phyloP scores from a whole-genome alignment of 2,113 vertebrate species.

The Mustelus asterias region DNA sequence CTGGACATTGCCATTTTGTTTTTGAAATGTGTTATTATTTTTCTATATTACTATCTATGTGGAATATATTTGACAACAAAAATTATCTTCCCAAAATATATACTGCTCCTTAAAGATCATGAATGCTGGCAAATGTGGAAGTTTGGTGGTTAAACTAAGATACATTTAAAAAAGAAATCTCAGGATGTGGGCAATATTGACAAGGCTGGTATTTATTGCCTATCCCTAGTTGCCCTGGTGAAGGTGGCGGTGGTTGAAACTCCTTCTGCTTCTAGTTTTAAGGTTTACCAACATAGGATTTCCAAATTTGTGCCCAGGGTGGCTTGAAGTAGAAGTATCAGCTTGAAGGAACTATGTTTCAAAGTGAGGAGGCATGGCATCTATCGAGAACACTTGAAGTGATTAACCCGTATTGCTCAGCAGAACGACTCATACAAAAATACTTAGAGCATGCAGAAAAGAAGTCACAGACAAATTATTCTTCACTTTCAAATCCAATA shows the following conservation, averaged over 20 bases:
- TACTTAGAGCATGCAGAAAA: neutral
- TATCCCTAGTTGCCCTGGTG: neutral
- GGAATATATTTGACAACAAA: neutral
- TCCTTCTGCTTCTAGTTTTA: neutral
- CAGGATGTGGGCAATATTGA: neutral
- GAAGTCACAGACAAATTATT: neutral
- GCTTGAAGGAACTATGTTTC: neutral
- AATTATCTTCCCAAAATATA: neutral
- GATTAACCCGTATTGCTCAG: constrained; percentile 12
- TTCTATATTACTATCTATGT: neutral
- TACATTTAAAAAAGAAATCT: neutral
- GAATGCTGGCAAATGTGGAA: constrained; percentile 4
- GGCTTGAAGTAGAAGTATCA: neutral
- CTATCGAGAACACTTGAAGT: neutral
- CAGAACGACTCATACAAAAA: neutral
- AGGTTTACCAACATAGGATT: neutral
- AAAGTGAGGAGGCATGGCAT: neutral
- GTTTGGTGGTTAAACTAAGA: neutral
- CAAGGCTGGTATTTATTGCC: neutral
- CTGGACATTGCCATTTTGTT: neutral
- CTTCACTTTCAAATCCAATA: neutral
- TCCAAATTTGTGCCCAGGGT: neutral
- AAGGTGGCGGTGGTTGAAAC: neutral
- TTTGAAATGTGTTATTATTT: neutral
- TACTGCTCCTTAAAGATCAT: neutral